Evolutionary conservation across 1,140 invertebrate species (phyloP).

Genomic region (Agrilus planipennis): DNA sequence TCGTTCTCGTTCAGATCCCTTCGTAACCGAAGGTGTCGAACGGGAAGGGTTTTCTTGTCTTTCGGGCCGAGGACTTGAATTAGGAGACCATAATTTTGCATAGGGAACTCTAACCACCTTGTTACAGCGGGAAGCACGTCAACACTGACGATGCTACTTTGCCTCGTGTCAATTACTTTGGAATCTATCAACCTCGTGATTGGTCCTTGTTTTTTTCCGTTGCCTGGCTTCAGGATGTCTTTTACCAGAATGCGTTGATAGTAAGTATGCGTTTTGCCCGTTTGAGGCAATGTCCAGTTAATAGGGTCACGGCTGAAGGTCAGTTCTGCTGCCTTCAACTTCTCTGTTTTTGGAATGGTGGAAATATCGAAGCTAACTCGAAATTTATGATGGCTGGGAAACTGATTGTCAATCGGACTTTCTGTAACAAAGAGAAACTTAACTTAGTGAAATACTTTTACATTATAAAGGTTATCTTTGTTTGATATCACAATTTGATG

Average conservation of each 20-base stretch:
- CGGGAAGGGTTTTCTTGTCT: conserved; percentile 33
- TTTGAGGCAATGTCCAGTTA: conserved; percentile 24
- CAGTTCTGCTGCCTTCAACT: conserved; percentile 72
- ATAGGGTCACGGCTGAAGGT: conserved; percentile 47
- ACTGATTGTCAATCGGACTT: conserved; percentile 54
- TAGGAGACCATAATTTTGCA: conserved; percentile 71
- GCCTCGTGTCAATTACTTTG: conserved; percentile 50
- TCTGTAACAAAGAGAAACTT: conserved; percentile 38
- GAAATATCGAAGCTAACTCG: conserved; percentile 69
- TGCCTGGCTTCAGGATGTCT: conserved; percentile 69
- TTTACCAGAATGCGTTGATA: conserved; percentile 64
- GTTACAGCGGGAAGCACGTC: conserved; percentile 79
- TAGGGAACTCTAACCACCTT: conserved; percentile 62
- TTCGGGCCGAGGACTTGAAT: conserved; percentile 49
- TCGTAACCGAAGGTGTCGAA: conserved; percentile 59
- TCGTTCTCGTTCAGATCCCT: conserved; percentile 43
- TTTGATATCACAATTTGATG: too few species aligned
- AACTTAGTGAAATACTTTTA: too few species aligned
- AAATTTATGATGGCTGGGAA: conserved; percentile 56
- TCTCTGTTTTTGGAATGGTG: conserved; percentile 57
- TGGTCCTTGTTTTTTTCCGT: conserved; percentile 47
- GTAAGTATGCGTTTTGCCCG: conserved; percentile 17
- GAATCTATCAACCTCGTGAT: conserved; percentile 72
- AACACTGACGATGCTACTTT: conserved; percentile 49
- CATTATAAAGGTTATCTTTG: too few species aligned